Percentiles rank a stretch among this genome's conserved stretches.
These are phyloP conservation scores for Agonopterix arenella DNA, from an alignment of 2,888 invertebrate species.

Conservation along the genomic window DNA sequence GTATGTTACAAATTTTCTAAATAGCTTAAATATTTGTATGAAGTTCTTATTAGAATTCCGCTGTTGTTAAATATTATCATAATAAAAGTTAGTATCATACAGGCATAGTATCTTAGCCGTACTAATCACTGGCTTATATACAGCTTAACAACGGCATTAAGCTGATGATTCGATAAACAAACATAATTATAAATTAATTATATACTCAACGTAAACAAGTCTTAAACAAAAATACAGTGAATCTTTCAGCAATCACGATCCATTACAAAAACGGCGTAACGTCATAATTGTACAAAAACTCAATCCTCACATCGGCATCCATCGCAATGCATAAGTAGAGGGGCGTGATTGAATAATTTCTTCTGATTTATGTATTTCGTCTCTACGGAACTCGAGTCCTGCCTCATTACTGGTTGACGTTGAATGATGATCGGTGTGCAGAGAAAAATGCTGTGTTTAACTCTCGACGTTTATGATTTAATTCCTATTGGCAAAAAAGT, in stretches of 20 bases:
- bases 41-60: too few relatives aligned
- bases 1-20: too few relatives aligned
- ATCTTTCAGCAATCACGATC: not conserved
- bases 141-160: too few relatives aligned
- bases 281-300: conserved; percentile 9
- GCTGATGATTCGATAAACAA: too few relatives aligned
- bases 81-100: too few relatives aligned
- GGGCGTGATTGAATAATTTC: conserved; percentile 61
- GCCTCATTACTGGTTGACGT: conserved; percentile 65
- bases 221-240: not conserved
- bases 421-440: conserved; percentile 55
- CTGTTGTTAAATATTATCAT: too few relatives aligned
- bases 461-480: conserved; percentile 54
- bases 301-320: conserved; percentile 31
- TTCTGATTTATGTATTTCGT: conserved; percentile 51
- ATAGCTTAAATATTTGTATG: too few relatives aligned
- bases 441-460: conserved; percentile 60
- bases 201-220: not conserved
- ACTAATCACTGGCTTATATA: too few relatives aligned
- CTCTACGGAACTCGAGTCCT: conserved; percentile 41
- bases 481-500: conserved; percentile 48
- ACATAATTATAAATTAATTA: too few relatives aligned
- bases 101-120: too few relatives aligned
- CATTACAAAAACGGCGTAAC: conserved; percentile 10
- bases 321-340: conserved; percentile 38